Conservation (phyloP, 2,797 vertebrate genomes). For the Eupleurogrammus muticus region DNA sequence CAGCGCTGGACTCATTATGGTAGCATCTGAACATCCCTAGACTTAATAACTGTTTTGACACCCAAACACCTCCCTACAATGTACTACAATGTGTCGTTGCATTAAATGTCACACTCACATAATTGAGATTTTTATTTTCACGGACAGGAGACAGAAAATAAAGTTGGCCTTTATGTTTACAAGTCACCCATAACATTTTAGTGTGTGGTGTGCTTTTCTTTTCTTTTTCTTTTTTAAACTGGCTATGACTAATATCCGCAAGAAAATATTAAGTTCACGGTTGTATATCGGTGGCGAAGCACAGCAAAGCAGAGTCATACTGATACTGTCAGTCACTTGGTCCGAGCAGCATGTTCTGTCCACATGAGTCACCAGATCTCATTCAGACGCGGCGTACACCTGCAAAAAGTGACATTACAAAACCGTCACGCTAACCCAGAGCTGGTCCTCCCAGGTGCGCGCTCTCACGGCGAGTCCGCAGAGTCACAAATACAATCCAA, state of each 20-base stretch:
- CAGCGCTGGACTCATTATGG: neutral
- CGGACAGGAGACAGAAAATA: constrained; percentile 30
- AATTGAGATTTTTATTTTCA: constrained; percentile 46
- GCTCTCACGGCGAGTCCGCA: constrained; percentile 16
- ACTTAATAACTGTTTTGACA: constrained; percentile 11
- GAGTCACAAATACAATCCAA: constrained; percentile 3
- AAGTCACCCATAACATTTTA: constrained; percentile 46
- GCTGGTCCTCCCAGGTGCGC: neutral
- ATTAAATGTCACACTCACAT: constrained; percentile 27
- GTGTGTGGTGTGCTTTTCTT: constrained; percentile 31
- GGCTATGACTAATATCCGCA: constrained; percentile 65
- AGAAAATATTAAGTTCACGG: constrained; percentile 69
- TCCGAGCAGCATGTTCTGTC: constrained; percentile 69
- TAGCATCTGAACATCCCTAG: neutral
- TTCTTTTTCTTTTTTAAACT: constrained; percentile 26
- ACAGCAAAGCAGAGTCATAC: constrained; percentile 67
- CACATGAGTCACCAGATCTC: constrained; percentile 76
- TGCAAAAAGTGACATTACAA: constrained; percentile 61
- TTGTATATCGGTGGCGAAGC: constrained; percentile 53
- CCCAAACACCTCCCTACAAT: neutral
- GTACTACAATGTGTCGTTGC: neutral
- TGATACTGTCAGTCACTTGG: constrained; percentile 70
- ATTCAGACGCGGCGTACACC: constrained; percentile 63
- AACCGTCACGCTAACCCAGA: constrained; percentile 43
- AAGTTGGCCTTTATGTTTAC: constrained; percentile 43